These are phyloP conservation scores for Fabriciana adippe DNA, from an alignment of 2,888 invertebrate species.

Conservation along the genomic window DNA sequence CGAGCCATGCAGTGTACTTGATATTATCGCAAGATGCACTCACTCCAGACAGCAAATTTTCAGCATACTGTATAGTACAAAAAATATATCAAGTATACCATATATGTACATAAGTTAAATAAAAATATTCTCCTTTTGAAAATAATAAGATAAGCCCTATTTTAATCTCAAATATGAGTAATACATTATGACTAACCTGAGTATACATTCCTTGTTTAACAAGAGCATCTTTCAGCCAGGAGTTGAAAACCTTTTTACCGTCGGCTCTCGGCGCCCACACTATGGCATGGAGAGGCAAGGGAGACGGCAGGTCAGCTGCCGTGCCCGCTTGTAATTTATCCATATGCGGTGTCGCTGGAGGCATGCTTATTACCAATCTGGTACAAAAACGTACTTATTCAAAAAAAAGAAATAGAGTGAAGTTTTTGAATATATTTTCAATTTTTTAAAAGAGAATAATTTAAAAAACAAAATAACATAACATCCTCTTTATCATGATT, in stretches of 20 bases:
- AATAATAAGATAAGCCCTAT: too few species aligned
- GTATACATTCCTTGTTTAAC: slow-evolving; percentile 96
- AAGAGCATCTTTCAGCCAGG: slow-evolving; percentile 95
- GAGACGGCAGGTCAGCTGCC: slow-evolving; percentile 85
- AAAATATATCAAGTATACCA: too few species aligned
- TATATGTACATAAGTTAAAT: too few species aligned
- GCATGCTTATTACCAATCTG: slow-evolving; percentile 91
- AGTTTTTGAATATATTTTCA: neutral
- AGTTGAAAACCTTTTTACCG: slow-evolving; percentile 90
- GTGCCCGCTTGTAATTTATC: slow-evolving; percentile 89
- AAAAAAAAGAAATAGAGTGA: neutral
- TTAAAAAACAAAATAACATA: too few species aligned
- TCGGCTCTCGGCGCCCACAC: slow-evolving; percentile 94
- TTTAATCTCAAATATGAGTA: too few species aligned
- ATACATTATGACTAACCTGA: slow-evolving; percentile 68
- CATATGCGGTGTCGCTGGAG: slow-evolving; percentile 94
- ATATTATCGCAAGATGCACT: slow-evolving; percentile 85
- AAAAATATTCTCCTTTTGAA: neutral
- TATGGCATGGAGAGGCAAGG: slow-evolving; percentile 90
- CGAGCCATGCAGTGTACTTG: slow-evolving; percentile 75
- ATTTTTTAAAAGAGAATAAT: too few species aligned
- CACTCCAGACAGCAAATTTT: slow-evolving; percentile 87
- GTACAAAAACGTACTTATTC: neutral
- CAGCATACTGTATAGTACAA: slow-evolving; percentile 76
- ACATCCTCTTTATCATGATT: neutral